Percentiles rank a stretch among this genome's conserved stretches.
phyloP scores from a whole-genome alignment of 2,888 invertebrate genomes.

The Sthenelais limicola region DNA sequence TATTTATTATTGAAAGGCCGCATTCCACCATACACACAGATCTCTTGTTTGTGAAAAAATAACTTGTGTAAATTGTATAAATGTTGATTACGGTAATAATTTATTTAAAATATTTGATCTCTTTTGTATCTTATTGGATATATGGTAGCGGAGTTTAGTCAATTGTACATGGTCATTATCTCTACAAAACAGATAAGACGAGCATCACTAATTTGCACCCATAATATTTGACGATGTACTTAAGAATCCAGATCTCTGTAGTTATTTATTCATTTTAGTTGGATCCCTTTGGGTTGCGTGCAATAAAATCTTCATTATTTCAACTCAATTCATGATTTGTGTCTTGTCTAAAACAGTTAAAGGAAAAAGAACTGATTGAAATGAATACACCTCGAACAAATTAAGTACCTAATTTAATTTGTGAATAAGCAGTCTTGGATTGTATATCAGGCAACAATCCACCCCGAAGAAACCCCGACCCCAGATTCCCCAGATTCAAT shows the following conservation, averaged over 20 bases:
- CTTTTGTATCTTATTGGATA: conserved; percentile 21
- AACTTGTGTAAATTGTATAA: conserved; percentile 13
- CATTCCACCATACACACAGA: conserved; percentile 25
- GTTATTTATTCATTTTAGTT: conserved; percentile 27
- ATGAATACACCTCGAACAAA: no score
- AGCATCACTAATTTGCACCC: background rate
- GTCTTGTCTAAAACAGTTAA: no score
- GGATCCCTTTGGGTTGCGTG: conserved; percentile 13
- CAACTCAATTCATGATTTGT: conserved; percentile 16
- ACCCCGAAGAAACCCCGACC: no score
- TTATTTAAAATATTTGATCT: conserved; percentile 32
- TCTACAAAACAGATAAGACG: no score
- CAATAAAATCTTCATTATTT: conserved; percentile 17
- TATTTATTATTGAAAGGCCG: no score
- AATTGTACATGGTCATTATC: no score
- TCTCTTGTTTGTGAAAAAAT: conserved; percentile 2
- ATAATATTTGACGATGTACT: conserved; percentile 13
- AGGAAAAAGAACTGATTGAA: no score
- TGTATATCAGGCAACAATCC: no score
- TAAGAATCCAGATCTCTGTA: conserved; percentile 20
- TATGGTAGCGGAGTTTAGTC: conserved; percentile 25
- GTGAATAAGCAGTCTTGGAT: no score
- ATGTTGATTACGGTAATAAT: conserved; percentile 23
- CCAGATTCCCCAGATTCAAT: no score
- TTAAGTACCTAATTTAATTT: no score